phyloP scores from a whole-genome alignment of 2,797 vertebrate species.

The Lutjanus argentimaculatus region DNA sequence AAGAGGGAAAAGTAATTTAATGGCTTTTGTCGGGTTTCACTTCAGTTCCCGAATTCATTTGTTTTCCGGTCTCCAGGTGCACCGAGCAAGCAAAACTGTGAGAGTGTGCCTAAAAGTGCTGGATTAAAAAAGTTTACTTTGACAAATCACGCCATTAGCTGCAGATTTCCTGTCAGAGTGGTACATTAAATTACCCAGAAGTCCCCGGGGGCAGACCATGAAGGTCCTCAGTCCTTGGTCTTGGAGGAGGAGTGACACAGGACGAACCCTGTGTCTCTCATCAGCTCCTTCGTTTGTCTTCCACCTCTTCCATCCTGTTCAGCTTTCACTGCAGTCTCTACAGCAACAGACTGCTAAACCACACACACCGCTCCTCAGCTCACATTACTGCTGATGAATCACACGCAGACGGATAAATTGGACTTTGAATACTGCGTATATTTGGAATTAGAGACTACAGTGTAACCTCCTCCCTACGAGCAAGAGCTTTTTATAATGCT shows the following conservation, averaged over 20 bases:
- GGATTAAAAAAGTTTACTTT: conserved; percentile 13
- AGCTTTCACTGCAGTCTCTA: conserved; percentile 85
- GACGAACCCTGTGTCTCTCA: conserved; percentile 75
- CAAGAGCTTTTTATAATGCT: conserved; percentile 23
- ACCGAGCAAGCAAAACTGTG: neutral
- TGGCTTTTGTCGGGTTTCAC: neutral
- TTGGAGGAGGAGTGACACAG: conserved; percentile 78
- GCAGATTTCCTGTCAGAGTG: conserved; percentile 6
- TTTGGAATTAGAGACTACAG: conserved; percentile 26
- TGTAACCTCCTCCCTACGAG: neutral
- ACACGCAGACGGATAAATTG: neutral
- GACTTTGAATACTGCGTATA: conserved; percentile 23
- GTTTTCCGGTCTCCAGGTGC: conserved; percentile 13
- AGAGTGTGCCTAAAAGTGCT: neutral
- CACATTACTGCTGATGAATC: conserved; percentile 20
- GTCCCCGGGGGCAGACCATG: conserved; percentile 84
- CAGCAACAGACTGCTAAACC: conserved; percentile 71
- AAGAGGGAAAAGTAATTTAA: conserved; percentile 3
- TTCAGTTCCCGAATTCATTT: conserved; percentile 3
- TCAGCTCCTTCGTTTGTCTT: conserved; percentile 81
- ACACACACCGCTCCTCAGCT: conserved; percentile 46
- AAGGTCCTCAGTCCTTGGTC: conserved; percentile 80
- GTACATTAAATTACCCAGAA: conserved; percentile 64
- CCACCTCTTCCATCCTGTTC: conserved; percentile 83
- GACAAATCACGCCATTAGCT: conserved; percentile 12